These are phyloP conservation scores for Paraescarpia echinospica DNA, from an alignment of 1,140 invertebrate species.

Conservation along the genomic window DNA sequence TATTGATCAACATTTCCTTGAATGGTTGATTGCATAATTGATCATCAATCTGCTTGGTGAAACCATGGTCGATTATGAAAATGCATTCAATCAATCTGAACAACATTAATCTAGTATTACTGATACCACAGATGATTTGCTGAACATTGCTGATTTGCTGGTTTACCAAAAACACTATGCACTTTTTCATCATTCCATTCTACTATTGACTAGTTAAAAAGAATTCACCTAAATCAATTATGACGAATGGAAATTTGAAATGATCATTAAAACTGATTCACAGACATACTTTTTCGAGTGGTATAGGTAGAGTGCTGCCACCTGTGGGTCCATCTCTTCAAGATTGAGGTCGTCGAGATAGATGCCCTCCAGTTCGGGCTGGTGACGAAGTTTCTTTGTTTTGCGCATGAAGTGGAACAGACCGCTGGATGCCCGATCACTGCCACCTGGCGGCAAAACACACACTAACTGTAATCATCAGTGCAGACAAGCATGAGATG, in stretches of 20 bases:
- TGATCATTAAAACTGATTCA: neutral
- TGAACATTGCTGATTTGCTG: no score
- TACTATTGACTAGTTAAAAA: neutral
- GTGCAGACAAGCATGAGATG: no score
- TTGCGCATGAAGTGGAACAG: constrained; percentile 87
- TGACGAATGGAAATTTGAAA: neutral
- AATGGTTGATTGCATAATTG: no score
- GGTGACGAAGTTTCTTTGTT: constrained; percentile 58
- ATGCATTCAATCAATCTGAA: no score
- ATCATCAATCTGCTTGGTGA: no score
- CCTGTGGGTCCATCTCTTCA: constrained; percentile 84
- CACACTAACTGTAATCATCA: no score
- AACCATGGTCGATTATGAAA: no score
- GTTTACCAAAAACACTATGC: no score
- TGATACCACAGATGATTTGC: no score
- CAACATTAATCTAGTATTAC: no score
- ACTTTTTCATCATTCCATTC: neutral
- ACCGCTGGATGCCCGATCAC: constrained; percentile 62
- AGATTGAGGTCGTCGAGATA: constrained; percentile 86
- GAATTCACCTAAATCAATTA: neutral
- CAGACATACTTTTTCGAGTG: constrained; percentile 52
- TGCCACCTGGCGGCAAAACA: neutral
- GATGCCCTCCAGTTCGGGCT: constrained; percentile 76
- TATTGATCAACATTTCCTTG: no score
- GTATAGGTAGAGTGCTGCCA: constrained; percentile 84